A percentile compares a stretch with the other conserved stretches of the same genome.
phyloP scores from a whole-genome alignment of 2,888 invertebrate genomes.

The Erebia epiphron region DNA sequence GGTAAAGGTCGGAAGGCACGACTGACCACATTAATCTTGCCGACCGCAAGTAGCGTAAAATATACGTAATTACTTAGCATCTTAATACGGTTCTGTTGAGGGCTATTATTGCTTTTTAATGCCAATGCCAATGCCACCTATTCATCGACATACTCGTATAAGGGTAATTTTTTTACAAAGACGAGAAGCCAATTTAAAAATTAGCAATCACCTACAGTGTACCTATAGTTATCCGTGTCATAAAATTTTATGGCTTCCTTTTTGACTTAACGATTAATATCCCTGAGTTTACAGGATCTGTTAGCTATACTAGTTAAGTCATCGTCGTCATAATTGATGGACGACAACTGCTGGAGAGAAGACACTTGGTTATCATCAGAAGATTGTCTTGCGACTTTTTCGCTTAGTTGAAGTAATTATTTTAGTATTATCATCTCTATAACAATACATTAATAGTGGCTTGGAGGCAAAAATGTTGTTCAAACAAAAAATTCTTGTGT shows the following conservation, averaged over 20 bases:
- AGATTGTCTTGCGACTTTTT: too few species aligned
- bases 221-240: neutral
- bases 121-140: slow-evolving; percentile 14
- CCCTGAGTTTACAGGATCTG: neutral
- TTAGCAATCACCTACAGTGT: slow-evolving; percentile 13
- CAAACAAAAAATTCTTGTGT: neutral
- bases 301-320: neutral
- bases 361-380: too few species aligned
- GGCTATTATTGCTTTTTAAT: slow-evolving; percentile 32
- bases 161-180: slow-evolving; percentile 9
- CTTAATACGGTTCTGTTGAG: slow-evolving; percentile 36
- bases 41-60: slow-evolving; percentile 41
- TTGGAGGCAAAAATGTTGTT: neutral
- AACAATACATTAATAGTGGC: too few species aligned
- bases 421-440: too few species aligned
- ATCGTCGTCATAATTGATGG: too few species aligned
- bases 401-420: too few species aligned
- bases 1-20: slow-evolving; percentile 40
- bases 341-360: too few species aligned
- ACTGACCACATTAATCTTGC: slow-evolving; percentile 39
- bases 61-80: slow-evolving; percentile 39
- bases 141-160: slow-evolving; percentile 2
- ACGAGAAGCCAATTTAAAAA: slow-evolving; percentile 17
- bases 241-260: slow-evolving; percentile 10
- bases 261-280: neutral